Base-by-base conservation (phyloP, 1,140 invertebrate species). In the Rhagoletis zephyria region DNA sequence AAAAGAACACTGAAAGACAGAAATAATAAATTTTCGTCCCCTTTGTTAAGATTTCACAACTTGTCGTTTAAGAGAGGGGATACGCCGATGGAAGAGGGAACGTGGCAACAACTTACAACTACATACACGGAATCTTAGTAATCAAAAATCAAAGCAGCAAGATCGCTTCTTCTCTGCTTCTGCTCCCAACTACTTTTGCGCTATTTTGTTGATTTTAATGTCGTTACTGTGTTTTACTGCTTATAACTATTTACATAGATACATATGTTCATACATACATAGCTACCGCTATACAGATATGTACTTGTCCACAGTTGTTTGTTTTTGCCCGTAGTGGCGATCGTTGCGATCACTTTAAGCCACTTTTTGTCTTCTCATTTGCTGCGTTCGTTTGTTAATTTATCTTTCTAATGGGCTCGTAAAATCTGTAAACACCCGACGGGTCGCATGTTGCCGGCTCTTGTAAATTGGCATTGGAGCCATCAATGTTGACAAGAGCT, bases 341-440 rank as follows among this genome's bases (percentile, higher is more conserved):
- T 16, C 42, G 70, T 74, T 74, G 45, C 30, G 74, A 81, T 81
- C 74, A 48, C 16, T 45, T 74, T 40, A 45, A 48, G 81, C 51
- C 5, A 16, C 48, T 60, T 40, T 60, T 85, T 85, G 10, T 85
- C 59, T 19, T 42, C 48, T n/a, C n/a, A 40, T 30, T 56, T 30
- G 7, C 59, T 85, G 45, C 60, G n/a, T 40, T 63, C 60, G n/a
- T 40, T 63, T 64, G 7, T 86, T 65, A 65, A 65, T 86, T 86
- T 86, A 86, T 86, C 85, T 86, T 65, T 87, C 64, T 87, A 87
- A 87, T 87, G 86, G 86, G 63, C 12, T 87, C 86, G 86, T 87
- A 87, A 67, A 87, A 87, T 67, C 64, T 87, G 40, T 48, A 70
- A 87, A 67, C 63, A 64, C 61, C 67, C 51, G 14, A 12, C 85